Evolutionary conservation across 2,888 invertebrate species (phyloP).

Genomic region (Phalera bucephala): DNA sequence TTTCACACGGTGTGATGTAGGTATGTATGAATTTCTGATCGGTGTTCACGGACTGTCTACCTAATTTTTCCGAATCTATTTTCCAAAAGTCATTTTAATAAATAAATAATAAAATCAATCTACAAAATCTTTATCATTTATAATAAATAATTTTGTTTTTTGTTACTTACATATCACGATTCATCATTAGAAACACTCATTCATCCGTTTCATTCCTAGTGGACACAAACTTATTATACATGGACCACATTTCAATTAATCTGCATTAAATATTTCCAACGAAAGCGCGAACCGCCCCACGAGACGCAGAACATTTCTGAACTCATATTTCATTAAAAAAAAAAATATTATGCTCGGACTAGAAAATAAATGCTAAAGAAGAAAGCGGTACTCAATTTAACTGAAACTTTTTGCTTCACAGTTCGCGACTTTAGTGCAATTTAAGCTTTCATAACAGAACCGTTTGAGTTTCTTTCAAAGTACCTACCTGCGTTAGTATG

Average conservation of each 20-base stretch:
- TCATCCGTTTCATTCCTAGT: too few species aligned
- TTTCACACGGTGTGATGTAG: too few species aligned
- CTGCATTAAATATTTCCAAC: conserved; percentile 6
- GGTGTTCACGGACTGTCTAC: too few species aligned
- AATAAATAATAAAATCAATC: too few species aligned
- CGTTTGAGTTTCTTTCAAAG: conserved; percentile 25
- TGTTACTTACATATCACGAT: too few species aligned
- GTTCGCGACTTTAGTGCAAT: conserved; percentile 54
- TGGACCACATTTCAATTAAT: conserved; percentile 12
- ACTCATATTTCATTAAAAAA: conserved; percentile 9
- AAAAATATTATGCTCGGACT: conserved; percentile 7
- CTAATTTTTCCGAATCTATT: too few species aligned
- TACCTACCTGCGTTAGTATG: conserved; percentile 18
- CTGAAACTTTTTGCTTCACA: conserved; percentile 58
- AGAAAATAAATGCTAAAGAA: conserved; percentile 32
- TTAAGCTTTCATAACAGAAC: conserved; percentile 56
- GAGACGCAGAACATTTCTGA: conserved; percentile 4
- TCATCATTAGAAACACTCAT: too few species aligned
- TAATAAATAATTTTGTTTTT: too few species aligned
- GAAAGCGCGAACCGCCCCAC: conserved; percentile 1
- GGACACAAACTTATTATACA: too few species aligned
- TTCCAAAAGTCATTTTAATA: too few species aligned
- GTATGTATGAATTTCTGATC: too few species aligned
- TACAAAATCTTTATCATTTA: too few species aligned
- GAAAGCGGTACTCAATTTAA: conserved; percentile 39